Evolutionary conservation across 2,797 vertebrate genomes (phyloP), one percentile per base, ranked within the genome.

Genomic region (Pyrocephalus nanus): DNA sequence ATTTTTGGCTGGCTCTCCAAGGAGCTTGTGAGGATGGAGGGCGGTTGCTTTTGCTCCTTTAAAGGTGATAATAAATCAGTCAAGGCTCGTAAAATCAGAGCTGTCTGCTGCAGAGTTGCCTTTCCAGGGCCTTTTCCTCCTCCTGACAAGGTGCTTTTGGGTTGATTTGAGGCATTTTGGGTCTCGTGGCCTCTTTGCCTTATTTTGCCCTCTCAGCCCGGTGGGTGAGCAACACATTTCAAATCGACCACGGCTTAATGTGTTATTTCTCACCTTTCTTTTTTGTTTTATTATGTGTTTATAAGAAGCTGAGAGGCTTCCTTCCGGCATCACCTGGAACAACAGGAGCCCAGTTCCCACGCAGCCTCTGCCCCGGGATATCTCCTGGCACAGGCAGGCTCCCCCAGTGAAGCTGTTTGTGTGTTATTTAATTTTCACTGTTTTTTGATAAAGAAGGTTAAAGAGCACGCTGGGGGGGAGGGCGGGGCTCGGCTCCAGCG

Each of bases 221-320:
- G n/a, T 1, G 12, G 20, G 58, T 0, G 3, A 70, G 54, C 1
- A 1, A 2, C 3, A 1, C 0, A 0, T 69, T 61, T 55, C 19
- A 23, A 48, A 40, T 25, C 26, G 74, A 16, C 69, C 0, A 0
- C 0, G 2, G 6, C 40, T 90, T 45, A 51, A 64, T 40, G 43
- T 17, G 43, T 29, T 81, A 7, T 45, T 94, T 87, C 90, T 95
- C 74, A 75, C 87, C 77, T 95, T 88, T 48, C 40, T 43, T 77
- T 91, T 88, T 85, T 60, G 26, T 74, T 92, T 92, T 48, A 29
- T 70, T 36, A 10, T 42, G 55, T 45, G 12, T 30, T 79, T 61
- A 54, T 32, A 29, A 55, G 62, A 70, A 79, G 64, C 65, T 0
- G 2, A 47, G 58, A 71, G 2, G 9, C 81, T 95, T 96, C 94